Conservation (phyloP, 2,797 vertebrate species). For the Sphenopsis melanotis region DNA sequence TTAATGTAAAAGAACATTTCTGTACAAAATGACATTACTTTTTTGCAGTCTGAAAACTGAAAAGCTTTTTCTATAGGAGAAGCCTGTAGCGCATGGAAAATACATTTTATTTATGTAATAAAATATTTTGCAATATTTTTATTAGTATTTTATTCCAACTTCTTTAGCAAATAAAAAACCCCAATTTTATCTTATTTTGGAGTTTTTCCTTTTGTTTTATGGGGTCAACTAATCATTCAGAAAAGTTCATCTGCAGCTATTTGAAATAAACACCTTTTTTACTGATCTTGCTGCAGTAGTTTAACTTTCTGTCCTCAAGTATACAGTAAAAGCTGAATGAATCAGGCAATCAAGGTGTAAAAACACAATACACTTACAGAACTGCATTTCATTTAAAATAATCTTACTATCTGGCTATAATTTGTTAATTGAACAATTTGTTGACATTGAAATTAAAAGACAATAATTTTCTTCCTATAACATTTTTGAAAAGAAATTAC, state of each 20-base stretch:
- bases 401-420: background rate
- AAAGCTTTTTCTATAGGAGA: background rate
- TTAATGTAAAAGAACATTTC: background rate
- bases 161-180: background rate
- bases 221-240: background rate
- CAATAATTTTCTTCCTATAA: background rate
- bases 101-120: background rate
- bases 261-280: background rate
- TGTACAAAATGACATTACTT: background rate
- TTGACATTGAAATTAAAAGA: background rate
- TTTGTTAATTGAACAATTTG: background rate
- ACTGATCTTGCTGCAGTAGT: background rate
- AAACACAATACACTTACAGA: background rate
- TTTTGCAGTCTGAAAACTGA: background rate
- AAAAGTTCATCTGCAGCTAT: background rate
- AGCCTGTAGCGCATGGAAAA: background rate
- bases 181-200: background rate
- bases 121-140: background rate
- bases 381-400: background rate
- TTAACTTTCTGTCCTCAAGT: background rate
- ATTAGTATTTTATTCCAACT: background rate
- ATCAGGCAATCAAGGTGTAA: background rate
- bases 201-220: background rate
- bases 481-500: background rate
- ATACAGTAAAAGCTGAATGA: background rate